Base-by-base conservation (phyloP, 2,888 invertebrate genomes). In the Eupsilia transversa region DNA sequence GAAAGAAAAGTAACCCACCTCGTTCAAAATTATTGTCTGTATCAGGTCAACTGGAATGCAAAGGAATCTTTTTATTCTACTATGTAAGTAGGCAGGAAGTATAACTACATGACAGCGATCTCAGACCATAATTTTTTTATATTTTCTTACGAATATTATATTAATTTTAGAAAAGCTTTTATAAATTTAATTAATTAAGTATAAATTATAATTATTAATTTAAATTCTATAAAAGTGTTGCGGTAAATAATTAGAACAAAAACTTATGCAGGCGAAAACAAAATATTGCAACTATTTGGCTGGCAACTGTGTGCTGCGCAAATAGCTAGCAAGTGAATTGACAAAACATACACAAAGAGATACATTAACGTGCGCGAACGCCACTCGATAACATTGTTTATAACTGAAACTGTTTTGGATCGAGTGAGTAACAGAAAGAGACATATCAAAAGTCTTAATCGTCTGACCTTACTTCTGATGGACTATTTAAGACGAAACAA, bases 341-440 rank as follows among this genome's bases (percentile, higher is more conserved):
- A 66, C 56, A 69, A 80, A 80, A 74, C 65, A 84, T 73, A 84
- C 59, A 72, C 63, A 77, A 46, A 71, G 60, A 72, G 61, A 72
- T 66, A 70, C 60, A 79, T 60, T n/a, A 64, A 61, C 33, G 14
- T 64, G 66, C 82, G 74, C 65, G 70, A 65, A 72, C 76, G 72
- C 54, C 14, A 27, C 27, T 68, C 38, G 78, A 82, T 85, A 86
- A 85, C 72, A 79, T 68, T 86, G 83, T 82, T 84, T 84, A 74
- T 70, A 65, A 70, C 43, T 54, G 33, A 61, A 75, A 68, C 49
- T 74, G 59, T 68, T 74, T 68, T n/a, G 59, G 27, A 66, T 35
- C 23, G 23, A 69, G 5, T 56, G 43, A 35, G 14, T 71, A 68
- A 46, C 27, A 9, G 27, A 68, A 72, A 70, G 12, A 20, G 7